Evolutionary conservation across 1,140 invertebrate genomes (phyloP).

Genomic region (Galendromus occidentalis): DNA sequence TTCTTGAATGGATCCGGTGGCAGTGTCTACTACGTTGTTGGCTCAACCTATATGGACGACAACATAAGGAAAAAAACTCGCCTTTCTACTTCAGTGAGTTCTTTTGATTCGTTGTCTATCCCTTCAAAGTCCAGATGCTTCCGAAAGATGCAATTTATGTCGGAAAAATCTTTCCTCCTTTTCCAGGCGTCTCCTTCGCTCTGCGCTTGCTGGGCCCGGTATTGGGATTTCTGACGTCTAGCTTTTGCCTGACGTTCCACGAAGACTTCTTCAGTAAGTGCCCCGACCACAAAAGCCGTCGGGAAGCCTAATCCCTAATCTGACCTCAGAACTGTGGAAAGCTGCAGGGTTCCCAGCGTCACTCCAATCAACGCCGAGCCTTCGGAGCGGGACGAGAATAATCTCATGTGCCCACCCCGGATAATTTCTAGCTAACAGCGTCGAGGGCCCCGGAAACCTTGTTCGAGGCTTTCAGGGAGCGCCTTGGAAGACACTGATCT

Average conservation of each 20-base stretch:
- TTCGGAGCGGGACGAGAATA: too few relatives aligned
- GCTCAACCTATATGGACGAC: conserved; percentile 26
- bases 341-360: too few relatives aligned
- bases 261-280: conserved; percentile 16
- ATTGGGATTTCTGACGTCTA: conserved; percentile 16
- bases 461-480: too few relatives aligned
- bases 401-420: too few relatives aligned
- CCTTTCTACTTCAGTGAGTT: conserved; percentile 22
- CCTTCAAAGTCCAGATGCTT: too few relatives aligned
- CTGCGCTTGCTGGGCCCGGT: conserved; percentile 15
- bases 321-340: too few relatives aligned
- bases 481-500: too few relatives aligned
- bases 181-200: conserved; percentile 12
- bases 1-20: conserved; percentile 19
- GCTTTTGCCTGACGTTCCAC: conserved; percentile 14
- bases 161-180: neutral
- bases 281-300: too few relatives aligned
- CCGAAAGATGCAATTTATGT: neutral
- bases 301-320: too few relatives aligned
- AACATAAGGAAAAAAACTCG: conserved; percentile 25
- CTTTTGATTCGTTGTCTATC: neutral
- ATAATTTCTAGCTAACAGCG: too few relatives aligned
- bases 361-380: too few relatives aligned
- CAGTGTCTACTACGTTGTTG: conserved; percentile 20
- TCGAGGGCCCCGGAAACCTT: too few relatives aligned